Conservation (phyloP, 2,797 vertebrate species). For the Agapornis canus region DNA sequence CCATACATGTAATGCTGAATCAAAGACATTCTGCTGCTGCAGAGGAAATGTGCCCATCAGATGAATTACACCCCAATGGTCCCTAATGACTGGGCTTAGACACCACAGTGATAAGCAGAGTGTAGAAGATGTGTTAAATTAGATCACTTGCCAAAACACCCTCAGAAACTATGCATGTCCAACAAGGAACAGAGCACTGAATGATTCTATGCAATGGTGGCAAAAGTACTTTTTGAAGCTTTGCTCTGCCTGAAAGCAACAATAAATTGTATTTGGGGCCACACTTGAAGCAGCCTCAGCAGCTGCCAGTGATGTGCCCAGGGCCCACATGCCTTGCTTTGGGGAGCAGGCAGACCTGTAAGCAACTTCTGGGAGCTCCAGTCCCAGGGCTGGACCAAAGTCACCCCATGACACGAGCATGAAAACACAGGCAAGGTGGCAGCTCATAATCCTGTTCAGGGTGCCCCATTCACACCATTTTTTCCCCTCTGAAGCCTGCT, state of each 20-base stretch:
- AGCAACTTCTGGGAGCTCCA: not conserved
- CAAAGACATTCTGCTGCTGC: not conserved
- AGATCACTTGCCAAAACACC: not conserved
- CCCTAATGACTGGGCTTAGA: not conserved
- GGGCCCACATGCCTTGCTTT: not conserved
- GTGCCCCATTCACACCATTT: not conserved
- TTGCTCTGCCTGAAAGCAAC: not conserved
- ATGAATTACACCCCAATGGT: not conserved
- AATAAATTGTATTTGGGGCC: rapidly evolving
- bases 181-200: not conserved
- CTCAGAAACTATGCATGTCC: not conserved
- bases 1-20: not conserved
- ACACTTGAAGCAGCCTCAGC: rapidly evolving
- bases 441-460: not conserved
- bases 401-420: not conserved
- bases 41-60: not conserved
- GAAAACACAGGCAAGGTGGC: not conserved
- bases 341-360: not conserved
- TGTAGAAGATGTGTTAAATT: not conserved
- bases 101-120: not conserved
- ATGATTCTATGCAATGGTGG: not conserved
- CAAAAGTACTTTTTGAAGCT: not conserved
- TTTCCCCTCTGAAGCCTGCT: not conserved
- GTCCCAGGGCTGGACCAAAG: not conserved
- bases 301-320: not conserved